Evolutionary conservation across 2,113 vertebrate genomes (phyloP).

Genomic region (Cheirogaleus medius): DNA sequence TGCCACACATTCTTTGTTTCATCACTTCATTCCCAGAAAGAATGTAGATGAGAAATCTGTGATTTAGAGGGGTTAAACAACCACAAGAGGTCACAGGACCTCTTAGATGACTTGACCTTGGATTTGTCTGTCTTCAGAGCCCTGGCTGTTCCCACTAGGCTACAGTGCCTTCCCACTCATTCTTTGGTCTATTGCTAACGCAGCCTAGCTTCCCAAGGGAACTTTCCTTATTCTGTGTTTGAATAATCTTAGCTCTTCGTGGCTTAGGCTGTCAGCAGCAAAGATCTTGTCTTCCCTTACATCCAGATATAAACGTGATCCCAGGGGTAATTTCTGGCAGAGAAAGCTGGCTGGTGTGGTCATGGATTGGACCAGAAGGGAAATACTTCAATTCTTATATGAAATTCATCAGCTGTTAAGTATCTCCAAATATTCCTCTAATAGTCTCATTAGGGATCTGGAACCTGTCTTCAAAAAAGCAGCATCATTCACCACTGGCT

Average conservation of each 20-base stretch:
- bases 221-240: slow-evolving; percentile 57
- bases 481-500: slow-evolving; percentile 60
- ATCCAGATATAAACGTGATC: slow-evolving; percentile 61
- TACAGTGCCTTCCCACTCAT: slow-evolving; percentile 47
- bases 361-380: slow-evolving; percentile 56
- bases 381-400: slow-evolving; percentile 63
- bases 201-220: slow-evolving; percentile 46
- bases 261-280: slow-evolving; percentile 73
- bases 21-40: not conserved
- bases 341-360: slow-evolving; percentile 54
- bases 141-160: slow-evolving; percentile 1
- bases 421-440: slow-evolving; percentile 70
- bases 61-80: not conserved
- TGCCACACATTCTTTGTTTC: not conserved
- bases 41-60: not conserved
- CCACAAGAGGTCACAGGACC: not conserved
- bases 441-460: slow-evolving; percentile 75
- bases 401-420: slow-evolving; percentile 75
- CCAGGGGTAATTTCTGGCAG: slow-evolving; percentile 66
- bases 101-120: not conserved
- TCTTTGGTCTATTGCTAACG: slow-evolving; percentile 27
- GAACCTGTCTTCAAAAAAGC: slow-evolving; percentile 68
- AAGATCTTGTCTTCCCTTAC: slow-evolving; percentile 65
- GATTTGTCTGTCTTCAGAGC: not conserved
- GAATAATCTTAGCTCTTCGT: slow-evolving; percentile 69